These are phyloP conservation scores for Peromyscus melanophrys DNA, from an alignment of 2,797 vertebrate genomes.

Conservation along the genomic window DNA sequence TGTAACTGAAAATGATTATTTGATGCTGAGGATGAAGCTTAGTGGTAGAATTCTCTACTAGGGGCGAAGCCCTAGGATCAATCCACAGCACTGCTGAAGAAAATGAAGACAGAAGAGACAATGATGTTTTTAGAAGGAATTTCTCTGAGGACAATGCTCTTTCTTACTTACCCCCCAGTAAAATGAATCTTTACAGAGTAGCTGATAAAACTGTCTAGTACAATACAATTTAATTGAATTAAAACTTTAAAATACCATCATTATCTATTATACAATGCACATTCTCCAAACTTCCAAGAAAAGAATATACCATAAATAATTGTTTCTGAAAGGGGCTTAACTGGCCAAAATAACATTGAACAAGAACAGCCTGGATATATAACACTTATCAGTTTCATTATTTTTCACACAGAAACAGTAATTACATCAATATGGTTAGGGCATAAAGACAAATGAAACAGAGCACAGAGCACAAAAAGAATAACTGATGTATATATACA, in stretches of 20 bases:
- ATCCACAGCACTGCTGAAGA: not conserved
- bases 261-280: conserved; percentile 37
- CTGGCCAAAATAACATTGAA: not conserved
- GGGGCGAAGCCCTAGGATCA: not conserved
- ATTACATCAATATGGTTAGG: not conserved
- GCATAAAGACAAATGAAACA: not conserved
- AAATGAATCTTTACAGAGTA: conserved; percentile 1
- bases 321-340: not conserved
- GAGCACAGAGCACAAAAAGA: not conserved
- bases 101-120: not conserved
- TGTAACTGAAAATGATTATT: conserved; percentile 3
- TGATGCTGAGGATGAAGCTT: no score
- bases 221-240: conserved; percentile 48
- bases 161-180: conserved; percentile 11
- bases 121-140: not conserved
- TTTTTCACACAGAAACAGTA: not conserved
- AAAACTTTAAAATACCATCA: not conserved
- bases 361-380: not conserved
- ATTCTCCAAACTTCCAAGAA: conserved; percentile 23
- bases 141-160: not conserved
- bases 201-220: not conserved
- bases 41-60: not conserved
- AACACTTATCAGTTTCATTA: not conserved
- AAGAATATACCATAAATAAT: conserved; percentile 32
- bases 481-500: no score